These are phyloP conservation scores for Trididemnum clinides DNA, from an alignment of 23 tunicate species.

Conservation along the genomic window DNA sequence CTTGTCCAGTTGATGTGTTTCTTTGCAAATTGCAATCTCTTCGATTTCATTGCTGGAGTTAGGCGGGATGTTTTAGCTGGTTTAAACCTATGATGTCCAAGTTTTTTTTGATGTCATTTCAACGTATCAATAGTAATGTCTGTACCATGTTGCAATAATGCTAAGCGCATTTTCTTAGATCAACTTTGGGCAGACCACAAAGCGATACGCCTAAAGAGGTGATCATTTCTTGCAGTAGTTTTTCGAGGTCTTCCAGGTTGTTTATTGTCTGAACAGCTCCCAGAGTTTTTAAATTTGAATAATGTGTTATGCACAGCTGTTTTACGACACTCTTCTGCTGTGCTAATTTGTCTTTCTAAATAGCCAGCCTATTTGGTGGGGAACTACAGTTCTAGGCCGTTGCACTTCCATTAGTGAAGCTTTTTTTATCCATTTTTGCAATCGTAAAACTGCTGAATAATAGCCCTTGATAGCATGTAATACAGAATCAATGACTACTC, in stretches of 20 bases:
- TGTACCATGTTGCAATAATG: neutral
- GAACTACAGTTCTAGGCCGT: conserved; percentile 26
- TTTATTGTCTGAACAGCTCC: neutral
- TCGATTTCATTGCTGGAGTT: conserved; percentile 17
- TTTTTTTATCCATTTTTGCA: neutral
- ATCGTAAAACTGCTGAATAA: conserved; percentile 7
- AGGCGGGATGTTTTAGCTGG: conserved; percentile 29
- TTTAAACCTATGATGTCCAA: too few relatives aligned
- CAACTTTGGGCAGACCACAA: conserved; percentile 15
- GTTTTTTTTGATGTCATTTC: conserved; percentile 8
- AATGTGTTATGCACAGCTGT: conserved; percentile 23
- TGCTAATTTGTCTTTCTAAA: conserved; percentile 6
- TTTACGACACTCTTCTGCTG: neutral
- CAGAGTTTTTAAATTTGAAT: conserved; percentile 10
- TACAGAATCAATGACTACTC: neutral
- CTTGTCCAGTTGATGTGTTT: conserved; percentile 10
- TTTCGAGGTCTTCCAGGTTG: neutral
- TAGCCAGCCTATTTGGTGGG: conserved; percentile 25
- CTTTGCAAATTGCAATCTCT: conserved; percentile 3
- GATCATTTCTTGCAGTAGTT: too few relatives aligned
- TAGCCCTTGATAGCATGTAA: conserved; percentile 7
- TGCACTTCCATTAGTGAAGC: neutral
- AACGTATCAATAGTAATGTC: neutral
- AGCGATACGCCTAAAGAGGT: neutral
- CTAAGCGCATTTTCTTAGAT: conserved; percentile 21